These are phyloP conservation scores for Galagoides demidoff DNA, from an alignment of 2,797 vertebrate species.

Conservation along the genomic window DNA sequence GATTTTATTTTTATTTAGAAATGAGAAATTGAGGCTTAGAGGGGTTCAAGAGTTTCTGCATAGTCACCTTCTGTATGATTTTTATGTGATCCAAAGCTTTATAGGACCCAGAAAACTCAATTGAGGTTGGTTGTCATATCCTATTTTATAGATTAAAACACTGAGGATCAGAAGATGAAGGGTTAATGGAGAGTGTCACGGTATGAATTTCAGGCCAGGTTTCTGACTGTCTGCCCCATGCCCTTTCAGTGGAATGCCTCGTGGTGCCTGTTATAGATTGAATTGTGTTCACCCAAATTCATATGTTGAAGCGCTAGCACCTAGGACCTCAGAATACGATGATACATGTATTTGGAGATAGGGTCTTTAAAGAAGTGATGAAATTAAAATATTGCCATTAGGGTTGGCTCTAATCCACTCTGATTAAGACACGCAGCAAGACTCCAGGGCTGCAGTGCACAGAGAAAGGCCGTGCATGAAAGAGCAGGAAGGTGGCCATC, in stretches of 20 bases:
- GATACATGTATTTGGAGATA: background rate
- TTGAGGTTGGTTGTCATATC: background rate
- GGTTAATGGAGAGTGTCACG: background rate
- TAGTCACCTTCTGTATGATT: background rate
- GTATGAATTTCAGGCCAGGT: background rate
- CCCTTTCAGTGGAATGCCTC: background rate
- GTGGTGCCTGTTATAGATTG: background rate
- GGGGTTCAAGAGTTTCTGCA: background rate
- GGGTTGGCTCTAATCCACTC: background rate
- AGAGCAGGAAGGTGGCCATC: background rate
- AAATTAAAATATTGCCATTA: background rate
- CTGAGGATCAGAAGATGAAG: background rate
- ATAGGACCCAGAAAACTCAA: background rate
- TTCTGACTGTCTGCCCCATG: background rate
- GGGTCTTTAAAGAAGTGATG: background rate
- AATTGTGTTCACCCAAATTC: background rate
- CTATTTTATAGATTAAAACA: background rate
- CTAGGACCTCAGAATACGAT: background rate
- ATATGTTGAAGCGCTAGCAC: background rate
- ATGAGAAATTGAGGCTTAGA: background rate
- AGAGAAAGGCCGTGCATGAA: background rate
- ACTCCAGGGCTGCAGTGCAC: background rate
- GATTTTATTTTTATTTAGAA: slow-evolving; percentile 42
- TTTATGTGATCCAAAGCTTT: background rate
- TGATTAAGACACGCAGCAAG: background rate